Conservation (phyloP, 2,113 vertebrate genomes). For the Mionectes macconnelli region DNA sequence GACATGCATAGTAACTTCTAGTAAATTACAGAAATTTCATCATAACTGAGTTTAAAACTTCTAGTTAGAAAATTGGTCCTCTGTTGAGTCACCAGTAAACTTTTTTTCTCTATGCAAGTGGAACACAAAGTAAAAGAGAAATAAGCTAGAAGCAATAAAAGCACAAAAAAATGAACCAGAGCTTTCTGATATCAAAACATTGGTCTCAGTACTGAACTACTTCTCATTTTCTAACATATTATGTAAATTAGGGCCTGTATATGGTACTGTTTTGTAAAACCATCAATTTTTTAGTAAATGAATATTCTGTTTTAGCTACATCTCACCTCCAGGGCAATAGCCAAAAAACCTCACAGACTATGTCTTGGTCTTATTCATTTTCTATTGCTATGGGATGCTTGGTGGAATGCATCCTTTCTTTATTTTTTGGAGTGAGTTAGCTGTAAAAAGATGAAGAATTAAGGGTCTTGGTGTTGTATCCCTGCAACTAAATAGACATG, state of each 20-base stretch:
- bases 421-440: not conserved
- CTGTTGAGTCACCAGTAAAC: not conserved
- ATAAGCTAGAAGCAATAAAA: not conserved
- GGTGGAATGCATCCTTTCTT: not conserved
- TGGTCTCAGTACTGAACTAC: not conserved
- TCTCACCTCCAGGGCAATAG: not conserved
- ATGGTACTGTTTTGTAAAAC: not conserved
- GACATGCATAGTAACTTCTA: not conserved
- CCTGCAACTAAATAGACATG: not conserved
- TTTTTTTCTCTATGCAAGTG: not conserved
- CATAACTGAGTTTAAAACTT: not conserved
- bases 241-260: not conserved
- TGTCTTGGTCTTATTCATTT: not conserved
- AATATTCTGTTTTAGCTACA: not conserved
- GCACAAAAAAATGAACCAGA: not conserved
- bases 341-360: not conserved
- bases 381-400: not conserved
- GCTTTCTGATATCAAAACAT: not conserved
- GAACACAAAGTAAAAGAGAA: not conserved
- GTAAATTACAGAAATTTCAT: not conserved
- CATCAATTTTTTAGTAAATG: not conserved
- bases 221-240: not conserved
- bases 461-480: not conserved
- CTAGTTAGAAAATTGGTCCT: not conserved
- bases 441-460: not conserved